Evolutionary conservation across 2,888 invertebrate genomes (phyloP).

Genomic region (Gerosis bhagava): DNA sequence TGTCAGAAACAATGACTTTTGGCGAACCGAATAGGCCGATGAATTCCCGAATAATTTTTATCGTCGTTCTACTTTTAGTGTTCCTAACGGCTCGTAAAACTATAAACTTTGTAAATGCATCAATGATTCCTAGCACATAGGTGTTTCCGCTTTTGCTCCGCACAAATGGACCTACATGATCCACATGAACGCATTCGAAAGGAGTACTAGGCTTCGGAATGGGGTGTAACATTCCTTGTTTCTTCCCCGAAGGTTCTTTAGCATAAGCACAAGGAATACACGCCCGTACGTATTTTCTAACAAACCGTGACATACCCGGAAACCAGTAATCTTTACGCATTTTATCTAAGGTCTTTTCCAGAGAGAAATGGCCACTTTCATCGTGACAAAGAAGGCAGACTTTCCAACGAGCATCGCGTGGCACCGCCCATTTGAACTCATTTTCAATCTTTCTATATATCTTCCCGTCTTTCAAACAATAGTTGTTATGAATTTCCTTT

Average conservation of each 20-base stretch:
- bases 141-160: not conserved
- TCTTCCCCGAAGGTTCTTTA: not conserved
- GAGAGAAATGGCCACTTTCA: conserved; percentile 1
- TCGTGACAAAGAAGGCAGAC: not conserved
- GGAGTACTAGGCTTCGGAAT: not conserved
- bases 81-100: not conserved
- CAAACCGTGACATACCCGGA: not conserved
- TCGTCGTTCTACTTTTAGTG: not conserved
- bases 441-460: not conserved
- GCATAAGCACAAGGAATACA: conserved; percentile 3
- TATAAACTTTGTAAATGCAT: not conserved
- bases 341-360: not conserved
- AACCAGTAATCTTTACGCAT: conserved; percentile 7
- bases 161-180: conserved; percentile 3
- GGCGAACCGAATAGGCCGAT: not conserved
- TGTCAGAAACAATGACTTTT: not conserved
- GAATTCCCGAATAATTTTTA: not conserved
- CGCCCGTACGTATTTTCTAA: not conserved
- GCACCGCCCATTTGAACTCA: conserved; percentile 4
- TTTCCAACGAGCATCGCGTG: not conserved
- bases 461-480: not conserved
- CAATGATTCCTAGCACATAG: not conserved
- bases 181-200: conserved; percentile 7
- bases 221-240: not conserved
- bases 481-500: not conserved